These are phyloP conservation scores for Heliconius hewitsoni DNA, from an alignment of 1,140 invertebrate genomes.

Conservation along the genomic window DNA sequence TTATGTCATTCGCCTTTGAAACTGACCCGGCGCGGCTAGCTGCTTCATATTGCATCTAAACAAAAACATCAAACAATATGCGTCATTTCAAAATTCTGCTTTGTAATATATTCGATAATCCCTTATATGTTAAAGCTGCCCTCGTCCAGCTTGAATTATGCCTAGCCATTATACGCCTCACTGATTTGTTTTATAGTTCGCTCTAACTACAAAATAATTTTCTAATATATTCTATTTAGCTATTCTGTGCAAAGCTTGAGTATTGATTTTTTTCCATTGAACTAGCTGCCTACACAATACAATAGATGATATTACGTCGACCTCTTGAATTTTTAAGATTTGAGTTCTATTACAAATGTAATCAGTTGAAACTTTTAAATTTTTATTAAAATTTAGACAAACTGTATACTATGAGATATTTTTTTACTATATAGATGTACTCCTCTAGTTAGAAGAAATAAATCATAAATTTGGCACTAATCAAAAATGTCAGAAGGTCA, in stretches of 20 bases:
- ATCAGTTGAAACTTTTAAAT: neutral
- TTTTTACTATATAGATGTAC: neutral
- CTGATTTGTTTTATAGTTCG: slow-evolving; percentile 17
- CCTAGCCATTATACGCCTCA: slow-evolving; percentile 13
- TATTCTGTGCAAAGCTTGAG: slow-evolving; percentile 54
- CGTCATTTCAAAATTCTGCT: slow-evolving; percentile 45
- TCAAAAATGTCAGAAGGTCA: slow-evolving; percentile 44
- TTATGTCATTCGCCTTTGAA: slow-evolving; percentile 76
- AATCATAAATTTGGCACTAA: slow-evolving; percentile 11
- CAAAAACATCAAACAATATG: slow-evolving; percentile 66
- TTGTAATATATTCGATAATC: slow-evolving; percentile 24
- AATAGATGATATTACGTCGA: slow-evolving; percentile 17
- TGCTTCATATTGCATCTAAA: slow-evolving; percentile 68
- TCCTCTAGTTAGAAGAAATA: neutral
- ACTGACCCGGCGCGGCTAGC: slow-evolving; percentile 60
- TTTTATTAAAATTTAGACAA: neutral
- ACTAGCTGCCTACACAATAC: slow-evolving; percentile 60
- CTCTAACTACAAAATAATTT: slow-evolving; percentile 20
- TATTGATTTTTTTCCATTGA: slow-evolving; percentile 74
- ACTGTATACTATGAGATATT: neutral
- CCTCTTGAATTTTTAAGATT: slow-evolving; percentile 1
- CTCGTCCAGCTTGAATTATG: slow-evolving; percentile 31
- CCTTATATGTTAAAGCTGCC: slow-evolving; percentile 22
- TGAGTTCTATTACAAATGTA: neutral
- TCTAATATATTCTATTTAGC: slow-evolving; percentile 43